Conservation (phyloP, 2,888 invertebrate species). For the Diadromus collaris region DNA sequence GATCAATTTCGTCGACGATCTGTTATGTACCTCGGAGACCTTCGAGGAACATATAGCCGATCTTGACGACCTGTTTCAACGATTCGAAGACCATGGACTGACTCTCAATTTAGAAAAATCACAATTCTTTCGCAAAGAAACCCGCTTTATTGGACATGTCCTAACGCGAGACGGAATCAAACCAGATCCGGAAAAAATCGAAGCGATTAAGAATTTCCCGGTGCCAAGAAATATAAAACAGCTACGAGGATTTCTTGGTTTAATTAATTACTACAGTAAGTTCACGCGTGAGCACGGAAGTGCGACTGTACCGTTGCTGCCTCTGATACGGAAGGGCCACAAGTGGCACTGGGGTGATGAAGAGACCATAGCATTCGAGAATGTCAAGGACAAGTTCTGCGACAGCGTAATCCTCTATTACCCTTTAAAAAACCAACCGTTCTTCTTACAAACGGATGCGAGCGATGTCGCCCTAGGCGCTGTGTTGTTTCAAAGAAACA, state of each 20-base stretch:
- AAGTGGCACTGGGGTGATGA: conserved; percentile 45
- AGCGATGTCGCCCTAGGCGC: conserved; percentile 49
- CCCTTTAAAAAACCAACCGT: conserved; percentile 37
- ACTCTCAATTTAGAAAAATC: conserved; percentile 28
- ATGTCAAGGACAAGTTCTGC: conserved; percentile 36
- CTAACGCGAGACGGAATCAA: conserved; percentile 4
- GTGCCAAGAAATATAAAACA: conserved; percentile 26
- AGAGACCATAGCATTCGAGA: conserved; percentile 38
- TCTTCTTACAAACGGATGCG: conserved; percentile 58
- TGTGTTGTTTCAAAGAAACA: conserved; percentile 41
- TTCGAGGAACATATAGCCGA: not conserved
- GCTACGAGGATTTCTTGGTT: not conserved
- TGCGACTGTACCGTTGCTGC: conserved; percentile 13
- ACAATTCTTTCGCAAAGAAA: conserved; percentile 29
- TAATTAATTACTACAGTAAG: not conserved
- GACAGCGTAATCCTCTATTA: not conserved
- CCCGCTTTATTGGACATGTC: conserved; percentile 20
- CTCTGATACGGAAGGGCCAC: conserved; percentile 27
- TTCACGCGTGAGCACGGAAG: conserved; percentile 16
- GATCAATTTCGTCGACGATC: conserved; percentile 24
- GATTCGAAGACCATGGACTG: not conserved
- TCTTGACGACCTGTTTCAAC: not conserved
- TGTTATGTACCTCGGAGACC: not conserved
- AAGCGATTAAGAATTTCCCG: not conserved
- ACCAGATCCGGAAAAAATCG: not conserved